Percentiles rank a stretch among this genome's conserved stretches.
Evolutionary conservation across 2,888 invertebrate species (phyloP).

Genomic region (Hirtodrosophila trivittata): DNA sequence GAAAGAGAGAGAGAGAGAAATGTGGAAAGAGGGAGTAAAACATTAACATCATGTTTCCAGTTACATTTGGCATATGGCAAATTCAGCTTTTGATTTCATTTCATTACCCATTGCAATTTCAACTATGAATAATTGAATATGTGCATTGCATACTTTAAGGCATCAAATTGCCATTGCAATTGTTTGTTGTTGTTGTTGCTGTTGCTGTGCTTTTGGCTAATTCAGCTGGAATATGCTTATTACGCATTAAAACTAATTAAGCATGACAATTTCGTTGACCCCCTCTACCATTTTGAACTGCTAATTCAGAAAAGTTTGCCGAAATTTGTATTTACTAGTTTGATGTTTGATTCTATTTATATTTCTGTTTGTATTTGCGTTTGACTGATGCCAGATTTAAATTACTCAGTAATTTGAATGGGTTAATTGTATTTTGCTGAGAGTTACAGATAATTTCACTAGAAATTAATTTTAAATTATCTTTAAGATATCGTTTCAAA

Average conservation of each 20-base stretch:
- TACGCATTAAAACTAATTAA: constrained; percentile 76
- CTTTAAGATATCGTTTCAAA: too few relatives aligned
- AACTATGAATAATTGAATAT: constrained; percentile 74
- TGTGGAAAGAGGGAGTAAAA: constrained; percentile 7
- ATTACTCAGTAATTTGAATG: constrained; percentile 17
- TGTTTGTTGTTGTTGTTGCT: constrained; percentile 24
- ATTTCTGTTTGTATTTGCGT: constrained; percentile 17
- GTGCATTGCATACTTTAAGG: constrained; percentile 74
- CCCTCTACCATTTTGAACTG: neutral
- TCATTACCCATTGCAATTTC: constrained; percentile 76
- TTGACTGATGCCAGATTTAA: constrained; percentile 40
- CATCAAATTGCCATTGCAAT: constrained; percentile 63
- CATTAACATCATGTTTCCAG: constrained; percentile 37
- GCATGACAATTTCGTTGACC: constrained; percentile 60
- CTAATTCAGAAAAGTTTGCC: constrained; percentile 33
- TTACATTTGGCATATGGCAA: constrained; percentile 44
- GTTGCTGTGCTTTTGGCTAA: constrained; percentile 58
- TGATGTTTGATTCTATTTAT: constrained; percentile 4
- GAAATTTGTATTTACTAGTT: constrained; percentile 24
- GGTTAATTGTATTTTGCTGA: neutral
- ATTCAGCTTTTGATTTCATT: constrained; percentile 72
- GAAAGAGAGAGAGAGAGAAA: neutral
- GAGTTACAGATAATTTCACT: too few relatives aligned
- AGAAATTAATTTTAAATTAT: too few relatives aligned
- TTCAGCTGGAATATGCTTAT: constrained; percentile 73